Evolutionary conservation across 2,113 vertebrate species (phyloP), one percentile per base, ranked within the genome.

Genomic region (Crotophaga sulcirostris): DNA sequence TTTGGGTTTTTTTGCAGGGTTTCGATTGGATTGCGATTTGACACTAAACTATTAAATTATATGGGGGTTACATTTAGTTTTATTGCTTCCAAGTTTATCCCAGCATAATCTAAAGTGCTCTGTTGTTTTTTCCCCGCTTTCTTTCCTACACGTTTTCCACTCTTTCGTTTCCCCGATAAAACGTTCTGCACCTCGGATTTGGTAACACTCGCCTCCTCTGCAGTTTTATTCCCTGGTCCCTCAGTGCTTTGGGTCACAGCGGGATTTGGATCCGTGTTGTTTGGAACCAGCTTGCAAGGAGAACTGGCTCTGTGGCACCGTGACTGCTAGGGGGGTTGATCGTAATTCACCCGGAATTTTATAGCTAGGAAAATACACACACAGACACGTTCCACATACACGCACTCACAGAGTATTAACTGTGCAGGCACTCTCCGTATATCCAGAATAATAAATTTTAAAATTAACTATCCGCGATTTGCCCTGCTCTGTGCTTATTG

Each of bases 21-120:
- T 95, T 96, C 83, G 44, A 75, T 47, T 94, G 94, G 86, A 64
- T 94, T 94, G 96, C 9, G 96, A 97, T 94, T 95, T 95, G 92
- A 96, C 93, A 89, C 96, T 92, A 89, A 96, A 96, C 96, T 96
- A 96, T 95, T 96, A 96, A 96, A 97, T 96, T 97, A 97, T 96
- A 97, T 95, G 95, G 96, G 96, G 94, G 88, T 96, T 96, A 95
- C 91, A 72, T 96, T 95, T 94, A 87, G 93, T 96, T 97, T 97
- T 96, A 97, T 94, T 94, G 94, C 94, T 94, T 97, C 88, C 96
- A 95, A 95, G 85, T 93, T 96, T 95, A 94, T 97, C 92, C 96
- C 80, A 52, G 73, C 54, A 38, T 94, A 95, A 94, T 88, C 96
- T 92, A n/a, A 89, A 67, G 82, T 85, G 75, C 24, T 91, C 63